Base-by-base conservation (phyloP, 2,113 vertebrate genomes). In the Forbesichthys papilliferus region DNA sequence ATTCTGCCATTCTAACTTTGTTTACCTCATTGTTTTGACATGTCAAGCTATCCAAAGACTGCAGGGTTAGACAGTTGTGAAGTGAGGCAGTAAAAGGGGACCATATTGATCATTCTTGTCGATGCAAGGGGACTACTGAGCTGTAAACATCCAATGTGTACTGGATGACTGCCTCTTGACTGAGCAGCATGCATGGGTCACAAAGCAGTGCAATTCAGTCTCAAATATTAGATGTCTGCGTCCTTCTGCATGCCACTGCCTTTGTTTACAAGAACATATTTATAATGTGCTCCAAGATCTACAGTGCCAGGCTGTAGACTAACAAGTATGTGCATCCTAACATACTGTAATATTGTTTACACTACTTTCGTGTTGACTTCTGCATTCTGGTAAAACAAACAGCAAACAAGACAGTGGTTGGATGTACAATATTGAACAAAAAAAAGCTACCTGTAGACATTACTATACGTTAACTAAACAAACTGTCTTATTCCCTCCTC, bases 41-140 rank as follows among this genome's bases (percentile, higher is more conserved):
- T 79, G 79, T 88, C 79, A 82, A 74, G 81, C 73, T 74, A 73
- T 86, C 80, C 51, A 51, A 57, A 57, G 69, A 81, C 73, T 80
- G 73, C 68, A 63, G 62, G 68, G 83, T 65, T 62, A 83, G 87
- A 88, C 87, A 81, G 77, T 57, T 77, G 91, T 88, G 89, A 90
- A 88, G 87, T 85, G 85, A 87, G 86, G 89, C 88, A 80, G 80
- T 73, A 88, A 92, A 92, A 91, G 78, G 86, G 82, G 72, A 75
- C 61, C 83, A 79, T 89, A 93, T 92, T 84, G 90, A 92, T 92
- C 88, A 87, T 73, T 77, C 64, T 71, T 72, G 79, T 83, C 87
- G 77, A 76, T 76, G 84, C 77, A 78, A 11, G 75, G 79, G 74
- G 78, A 76, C 75, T 83, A 80, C 72, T 90, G 89, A 90, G 84